A percentile compares a stretch with the other conserved stretches of the same genome.
phyloP scores from a whole-genome alignment of 1,140 invertebrate genomes.

The Orchesella cincta region DNA sequence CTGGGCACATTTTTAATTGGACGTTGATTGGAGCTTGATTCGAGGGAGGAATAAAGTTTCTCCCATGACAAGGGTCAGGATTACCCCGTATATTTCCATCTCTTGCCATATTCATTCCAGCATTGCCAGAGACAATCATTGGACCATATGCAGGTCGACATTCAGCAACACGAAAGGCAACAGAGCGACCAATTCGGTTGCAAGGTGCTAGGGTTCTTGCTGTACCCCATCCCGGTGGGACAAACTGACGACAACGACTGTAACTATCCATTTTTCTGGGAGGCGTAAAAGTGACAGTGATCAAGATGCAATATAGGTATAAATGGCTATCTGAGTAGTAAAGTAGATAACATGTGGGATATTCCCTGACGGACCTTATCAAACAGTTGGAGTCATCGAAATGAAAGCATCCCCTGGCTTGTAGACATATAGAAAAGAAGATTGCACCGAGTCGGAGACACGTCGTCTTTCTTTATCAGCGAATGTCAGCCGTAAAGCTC shows the following conservation, averaged over 20 bases:
- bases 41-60: background rate
- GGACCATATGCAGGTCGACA: background rate
- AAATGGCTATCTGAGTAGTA: background rate
- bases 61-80: background rate
- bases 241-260: conserved; percentile 21
- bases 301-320: background rate
- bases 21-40: conserved; percentile 7
- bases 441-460: no score
- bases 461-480: no score
- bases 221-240: conserved; percentile 10
- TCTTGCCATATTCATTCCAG: background rate
- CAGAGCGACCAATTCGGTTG: background rate
- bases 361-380: background rate
- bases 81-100: background rate
- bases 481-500: no score
- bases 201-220: conserved; percentile 10
- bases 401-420: no score
- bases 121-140: background rate
- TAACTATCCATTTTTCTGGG: conserved; percentile 20
- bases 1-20: conserved; percentile 14
- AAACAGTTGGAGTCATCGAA: no score
- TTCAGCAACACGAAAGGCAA: background rate
- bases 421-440: no score
- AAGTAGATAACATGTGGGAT: background rate
- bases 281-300: background rate